A percentile compares a stretch with the other conserved stretches of the same genome.
Evolutionary conservation across 37 sponge, comb jelly and placozoan species (phyloP).

Genomic region (Mnemiopsis leidyi): DNA sequence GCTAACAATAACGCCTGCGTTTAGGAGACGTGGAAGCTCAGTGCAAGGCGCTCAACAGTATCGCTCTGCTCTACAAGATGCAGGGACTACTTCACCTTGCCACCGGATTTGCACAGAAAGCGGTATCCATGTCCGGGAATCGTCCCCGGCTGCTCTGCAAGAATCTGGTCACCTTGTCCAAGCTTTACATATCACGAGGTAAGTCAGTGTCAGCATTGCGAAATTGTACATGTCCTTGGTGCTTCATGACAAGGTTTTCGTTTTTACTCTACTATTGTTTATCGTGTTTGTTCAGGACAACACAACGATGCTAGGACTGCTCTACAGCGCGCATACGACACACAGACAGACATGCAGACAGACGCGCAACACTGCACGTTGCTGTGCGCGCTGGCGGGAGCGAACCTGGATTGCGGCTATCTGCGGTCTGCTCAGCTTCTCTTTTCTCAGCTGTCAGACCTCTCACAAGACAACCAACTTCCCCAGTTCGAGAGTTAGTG

Average conservation of each 20-base stretch:
- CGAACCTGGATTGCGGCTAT: not conserved
- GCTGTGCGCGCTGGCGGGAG: not conserved
- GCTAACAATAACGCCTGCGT: not conserved
- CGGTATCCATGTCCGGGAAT: not conserved
- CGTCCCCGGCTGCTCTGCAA: not conserved
- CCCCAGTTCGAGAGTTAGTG: constrained; percentile 1
- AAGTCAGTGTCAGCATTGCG: too few species aligned
- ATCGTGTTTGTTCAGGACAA: not conserved
- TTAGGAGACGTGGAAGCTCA: constrained; percentile 19
- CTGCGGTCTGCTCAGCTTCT: not conserved
- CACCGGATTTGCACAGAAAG: not conserved
- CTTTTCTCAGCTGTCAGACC: not conserved
- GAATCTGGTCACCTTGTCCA: constrained; percentile 14
- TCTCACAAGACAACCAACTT: not conserved
- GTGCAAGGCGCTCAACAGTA: constrained; percentile 19
- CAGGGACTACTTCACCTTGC: not conserved
- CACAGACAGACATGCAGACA: not conserved
- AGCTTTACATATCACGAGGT: not conserved
- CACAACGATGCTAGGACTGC: not conserved
- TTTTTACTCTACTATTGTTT: too few species aligned
- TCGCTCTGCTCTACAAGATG: not conserved
- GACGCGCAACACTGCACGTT: not conserved
- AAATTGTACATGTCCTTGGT: too few species aligned
- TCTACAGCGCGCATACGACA: constrained; percentile 13
- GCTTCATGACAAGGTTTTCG: too few species aligned